Evolutionary conservation across 2,113 vertebrate genomes (phyloP).

Genomic region (Leptosomus discolor): DNA sequence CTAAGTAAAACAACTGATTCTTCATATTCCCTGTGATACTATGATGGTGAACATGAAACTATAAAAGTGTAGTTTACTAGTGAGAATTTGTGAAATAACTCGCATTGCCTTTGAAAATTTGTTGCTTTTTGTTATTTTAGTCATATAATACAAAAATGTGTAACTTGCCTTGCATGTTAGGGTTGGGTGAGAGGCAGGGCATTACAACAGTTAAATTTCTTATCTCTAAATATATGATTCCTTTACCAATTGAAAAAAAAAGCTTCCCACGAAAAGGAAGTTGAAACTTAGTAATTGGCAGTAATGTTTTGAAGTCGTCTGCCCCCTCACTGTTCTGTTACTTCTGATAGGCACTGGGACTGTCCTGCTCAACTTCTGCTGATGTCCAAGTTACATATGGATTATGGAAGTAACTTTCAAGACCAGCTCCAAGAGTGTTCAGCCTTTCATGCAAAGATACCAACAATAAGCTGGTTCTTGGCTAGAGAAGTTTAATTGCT

Average conservation of each 20-base stretch:
- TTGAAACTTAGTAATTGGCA: neutral
- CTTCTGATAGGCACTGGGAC: neutral
- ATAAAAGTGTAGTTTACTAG: neutral
- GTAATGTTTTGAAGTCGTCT: neutral
- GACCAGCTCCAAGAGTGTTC: neutral
- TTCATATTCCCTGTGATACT: neutral
- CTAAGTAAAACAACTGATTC: neutral
- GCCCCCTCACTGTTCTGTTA: neutral
- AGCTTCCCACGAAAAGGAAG: neutral
- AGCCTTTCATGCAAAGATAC: neutral
- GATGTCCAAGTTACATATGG: neutral
- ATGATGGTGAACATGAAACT: neutral
- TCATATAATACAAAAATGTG: neutral
- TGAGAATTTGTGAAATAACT: neutral
- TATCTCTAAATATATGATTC: neutral
- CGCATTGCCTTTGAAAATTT: neutral
- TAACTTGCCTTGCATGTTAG: neutral
- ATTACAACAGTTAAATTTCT: neutral
- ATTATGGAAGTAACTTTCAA: neutral
- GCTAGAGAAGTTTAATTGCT: conserved; percentile 13
- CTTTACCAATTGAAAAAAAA: neutral
- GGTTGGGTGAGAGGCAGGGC: neutral
- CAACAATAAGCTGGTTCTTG: neutral
- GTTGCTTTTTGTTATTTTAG: neutral
- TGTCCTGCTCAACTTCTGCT: neutral